These are phyloP conservation scores for Octopus sinensis DNA, from an alignment of 1,140 invertebrate species.

Conservation along the genomic window DNA sequence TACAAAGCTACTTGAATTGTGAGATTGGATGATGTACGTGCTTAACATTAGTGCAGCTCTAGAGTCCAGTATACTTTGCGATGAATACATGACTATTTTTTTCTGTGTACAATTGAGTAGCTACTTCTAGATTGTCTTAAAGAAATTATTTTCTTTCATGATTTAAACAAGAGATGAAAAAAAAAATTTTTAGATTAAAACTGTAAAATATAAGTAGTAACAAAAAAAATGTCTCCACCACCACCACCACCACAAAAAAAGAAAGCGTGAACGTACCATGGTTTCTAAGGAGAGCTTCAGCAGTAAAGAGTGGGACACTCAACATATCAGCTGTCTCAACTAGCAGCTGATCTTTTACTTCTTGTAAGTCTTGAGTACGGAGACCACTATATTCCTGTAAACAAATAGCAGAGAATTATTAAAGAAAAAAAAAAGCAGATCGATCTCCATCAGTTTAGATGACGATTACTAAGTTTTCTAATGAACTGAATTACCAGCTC, in stretches of 20 bases:
- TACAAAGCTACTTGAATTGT: neutral
- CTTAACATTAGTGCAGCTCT: neutral
- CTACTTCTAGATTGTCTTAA: no score
- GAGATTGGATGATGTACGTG: neutral
- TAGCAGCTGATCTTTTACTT: conserved; percentile 72
- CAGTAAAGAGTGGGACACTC: conserved; percentile 71
- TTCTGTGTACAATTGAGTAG: no score
- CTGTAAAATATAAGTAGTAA: neutral
- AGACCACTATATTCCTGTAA: conserved; percentile 67
- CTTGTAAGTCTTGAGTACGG: conserved; percentile 70
- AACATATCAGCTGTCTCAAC: conserved; percentile 76
- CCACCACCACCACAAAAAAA: neutral
- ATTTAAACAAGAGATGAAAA: no score
- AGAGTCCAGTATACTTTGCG: no score
- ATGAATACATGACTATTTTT: no score
- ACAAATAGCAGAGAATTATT: neutral
- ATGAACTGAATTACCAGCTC: no score
- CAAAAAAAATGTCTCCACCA: neutral
- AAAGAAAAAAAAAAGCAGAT: no score
- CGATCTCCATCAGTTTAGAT: no score
- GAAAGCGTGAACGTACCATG: conserved; percentile 61
- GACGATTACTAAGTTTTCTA: no score
- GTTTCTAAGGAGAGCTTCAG: conserved; percentile 70
- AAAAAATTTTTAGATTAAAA: no score
- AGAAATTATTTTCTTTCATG: no score